Percentiles rank a stretch among this genome's conserved stretches.
Conservation (phyloP, 2,888 invertebrate species). For the Epicampocera succincta region DNA sequence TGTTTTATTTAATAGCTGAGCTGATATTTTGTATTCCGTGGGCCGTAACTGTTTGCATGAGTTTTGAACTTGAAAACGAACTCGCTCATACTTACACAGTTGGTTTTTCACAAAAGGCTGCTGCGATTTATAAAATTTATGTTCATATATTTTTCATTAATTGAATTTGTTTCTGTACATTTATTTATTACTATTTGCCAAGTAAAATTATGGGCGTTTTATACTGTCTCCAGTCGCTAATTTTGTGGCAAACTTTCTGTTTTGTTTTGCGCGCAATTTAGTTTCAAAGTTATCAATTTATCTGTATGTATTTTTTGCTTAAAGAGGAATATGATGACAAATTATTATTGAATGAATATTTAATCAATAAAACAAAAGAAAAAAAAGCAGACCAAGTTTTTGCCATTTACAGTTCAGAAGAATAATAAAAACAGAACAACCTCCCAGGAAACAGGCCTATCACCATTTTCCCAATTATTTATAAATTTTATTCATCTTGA, state of each 20-base stretch:
- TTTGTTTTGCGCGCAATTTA: conserved; percentile 53
- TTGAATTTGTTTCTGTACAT: conserved; percentile 4
- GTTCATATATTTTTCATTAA: conserved; percentile 11
- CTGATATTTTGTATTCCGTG: conserved; percentile 21
- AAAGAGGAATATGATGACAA: too few species aligned
- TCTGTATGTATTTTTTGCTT: too few species aligned
- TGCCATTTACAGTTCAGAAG: too few species aligned
- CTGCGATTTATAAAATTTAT: conserved; percentile 30
- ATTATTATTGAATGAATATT: too few species aligned
- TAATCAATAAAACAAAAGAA: not conserved
- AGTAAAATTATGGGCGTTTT: conserved; percentile 61
- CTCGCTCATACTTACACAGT: not conserved
- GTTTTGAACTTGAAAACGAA: conserved; percentile 37
- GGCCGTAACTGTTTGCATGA: not conserved
- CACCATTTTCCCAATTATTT: too few species aligned
- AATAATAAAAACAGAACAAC: too few species aligned
- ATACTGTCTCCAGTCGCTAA: not conserved
- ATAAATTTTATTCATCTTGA: too few species aligned
- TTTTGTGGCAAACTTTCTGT: conserved; percentile 14
- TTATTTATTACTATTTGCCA: conserved; percentile 29
- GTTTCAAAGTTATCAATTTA: conserved; percentile 49
- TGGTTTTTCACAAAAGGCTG: not conserved
- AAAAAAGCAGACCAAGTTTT: conserved; percentile 7
- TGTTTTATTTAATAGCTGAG: conserved; percentile 41
- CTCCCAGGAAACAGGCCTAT: too few species aligned